Base-by-base conservation (phyloP, 2,888 invertebrate genomes). In the Piscicola geometra region DNA sequence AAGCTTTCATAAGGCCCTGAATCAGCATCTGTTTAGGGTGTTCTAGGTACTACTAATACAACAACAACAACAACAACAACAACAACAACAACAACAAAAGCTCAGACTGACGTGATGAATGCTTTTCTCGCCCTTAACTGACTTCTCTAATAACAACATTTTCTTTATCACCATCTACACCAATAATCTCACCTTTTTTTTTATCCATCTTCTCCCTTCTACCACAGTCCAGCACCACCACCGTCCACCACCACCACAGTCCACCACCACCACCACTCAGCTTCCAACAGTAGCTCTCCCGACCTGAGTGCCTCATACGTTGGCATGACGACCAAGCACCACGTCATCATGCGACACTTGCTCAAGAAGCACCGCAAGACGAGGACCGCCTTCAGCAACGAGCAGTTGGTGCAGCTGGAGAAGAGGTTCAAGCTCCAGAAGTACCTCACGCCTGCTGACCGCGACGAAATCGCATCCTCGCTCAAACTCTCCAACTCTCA, bases 371-470 rank as follows among this genome's bases (percentile, higher is more conserved):
- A 96, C 85, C 93, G 97, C 88, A 87, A 87, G 80, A 96, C 96
- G 18, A 89, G 97, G 83, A 98, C 97, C 33, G 97, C 97, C 47
- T 98, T 98, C 88, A 97, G 96, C 78, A 97, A 97, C 86, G 95
- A 96, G 87, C 97, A 98, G 88, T 97, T 98, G 82, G 96, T 95
- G 87, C 96, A 97, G 87, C 87, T 98, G 84, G 97, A 98, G 87
- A 96, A 96, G 86, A 90, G 97, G 82, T 98, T 98, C 87, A 90
- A 96, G 32, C 95, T 96, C 87, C 97, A 98, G 87, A 97, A 97
- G 87, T 98, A 98, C 88, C 89, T 98, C 81, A 95, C 95, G 75
- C 97, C 97, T 0, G 95, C 96, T 0, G 97, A 98, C 86, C 89
- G 97, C 79, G 97, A 98, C 86, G 96, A 97, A 86, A 95, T 98